These are phyloP conservation scores for Caenorhabditis macrosperma DNA, from an alignment of 2,888 invertebrate species.

Conservation along the genomic window DNA sequence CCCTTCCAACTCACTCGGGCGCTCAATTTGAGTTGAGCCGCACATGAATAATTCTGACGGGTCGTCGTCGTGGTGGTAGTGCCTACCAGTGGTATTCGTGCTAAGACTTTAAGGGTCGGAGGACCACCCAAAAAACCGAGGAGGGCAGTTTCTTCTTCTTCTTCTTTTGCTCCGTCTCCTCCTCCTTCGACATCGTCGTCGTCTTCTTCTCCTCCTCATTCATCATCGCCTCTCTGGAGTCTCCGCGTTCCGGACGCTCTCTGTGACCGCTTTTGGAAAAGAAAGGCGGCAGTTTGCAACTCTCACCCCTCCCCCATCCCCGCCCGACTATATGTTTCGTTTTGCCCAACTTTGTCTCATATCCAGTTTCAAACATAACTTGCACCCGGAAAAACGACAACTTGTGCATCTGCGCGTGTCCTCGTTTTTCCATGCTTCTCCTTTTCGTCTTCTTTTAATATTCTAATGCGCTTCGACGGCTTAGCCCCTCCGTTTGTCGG, in stretches of 20 bases:
- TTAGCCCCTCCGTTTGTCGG: not conserved
- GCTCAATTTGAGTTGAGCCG: not conserved
- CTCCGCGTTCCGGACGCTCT: not conserved
- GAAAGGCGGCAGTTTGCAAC: constrained; percentile 28
- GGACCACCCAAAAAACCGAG: constrained; percentile 4
- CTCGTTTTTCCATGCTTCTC: not conserved
- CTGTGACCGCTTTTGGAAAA: constrained; percentile 19
- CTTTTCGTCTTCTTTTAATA: constrained; percentile 3
- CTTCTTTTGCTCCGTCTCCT: not conserved
- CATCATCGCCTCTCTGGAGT: constrained; percentile 1
- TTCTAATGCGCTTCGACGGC: constrained; percentile 15
- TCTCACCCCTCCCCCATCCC: constrained; percentile 1
- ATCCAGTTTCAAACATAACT: constrained; percentile 19
- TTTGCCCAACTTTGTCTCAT: constrained; percentile 15
- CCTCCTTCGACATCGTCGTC: not conserved
- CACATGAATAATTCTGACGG: not conserved
- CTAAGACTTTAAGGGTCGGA: not conserved
- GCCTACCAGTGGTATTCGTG: not conserved
- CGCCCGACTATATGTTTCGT: constrained; percentile 21
- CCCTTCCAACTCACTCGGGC: too few relatives aligned
- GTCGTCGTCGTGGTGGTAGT: too few relatives aligned
- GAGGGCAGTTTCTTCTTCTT: not conserved
- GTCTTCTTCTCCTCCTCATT: constrained; percentile 6
- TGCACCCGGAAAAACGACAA: not conserved
- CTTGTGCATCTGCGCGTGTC: not conserved